Evolutionary conservation across 1,140 invertebrate genomes (phyloP), one percentile per base, ranked within the genome.

Genomic region (Brachionus rubens): DNA sequence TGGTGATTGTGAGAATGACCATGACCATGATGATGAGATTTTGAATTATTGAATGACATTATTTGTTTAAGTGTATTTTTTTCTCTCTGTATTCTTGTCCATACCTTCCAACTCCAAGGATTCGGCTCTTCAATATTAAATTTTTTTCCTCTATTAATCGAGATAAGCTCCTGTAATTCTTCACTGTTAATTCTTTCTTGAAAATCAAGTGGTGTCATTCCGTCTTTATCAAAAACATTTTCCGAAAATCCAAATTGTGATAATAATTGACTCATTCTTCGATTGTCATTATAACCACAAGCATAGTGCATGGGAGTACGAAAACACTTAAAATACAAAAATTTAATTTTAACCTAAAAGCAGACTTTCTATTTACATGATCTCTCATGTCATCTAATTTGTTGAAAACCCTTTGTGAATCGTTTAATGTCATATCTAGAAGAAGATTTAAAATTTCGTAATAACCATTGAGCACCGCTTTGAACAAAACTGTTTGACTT

Each of bases 161-260:
- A 40, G 50, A 72, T 50, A 26, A 72, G 16, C n/a, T 50, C 46
- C 30, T 48, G 46, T 12, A 72, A 36, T 50, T 72, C 68, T 72
- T 72, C 68, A 19, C 68, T 72, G 12, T 72, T 6, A 10, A 50
- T 72, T 48, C 68, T 30, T 21, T 72, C 68, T 19, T 72, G 46
- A 72, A 72, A 72, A 50, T 72, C 68, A 14, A 72, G 43, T 9
- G 68, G 68, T 36, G 68, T 72, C 43, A 72, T 72, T 12, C 68
- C 68, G 43, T 72, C 68, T 19, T 72, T 72, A 24, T 72, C 68
- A 50, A 72, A 72, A 72, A 72, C 68, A 41, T 72, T 72, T 21
- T 72, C 68, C 9, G 68, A 72, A 72, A 72, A 72, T 3, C 68
- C 68, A 4, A n/a, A 72, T 41, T 72, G 43, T 9, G 68, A 50